These are phyloP conservation scores for Eurystomus gularis DNA, from an alignment of 2,113 vertebrate genomes.

Conservation along the genomic window DNA sequence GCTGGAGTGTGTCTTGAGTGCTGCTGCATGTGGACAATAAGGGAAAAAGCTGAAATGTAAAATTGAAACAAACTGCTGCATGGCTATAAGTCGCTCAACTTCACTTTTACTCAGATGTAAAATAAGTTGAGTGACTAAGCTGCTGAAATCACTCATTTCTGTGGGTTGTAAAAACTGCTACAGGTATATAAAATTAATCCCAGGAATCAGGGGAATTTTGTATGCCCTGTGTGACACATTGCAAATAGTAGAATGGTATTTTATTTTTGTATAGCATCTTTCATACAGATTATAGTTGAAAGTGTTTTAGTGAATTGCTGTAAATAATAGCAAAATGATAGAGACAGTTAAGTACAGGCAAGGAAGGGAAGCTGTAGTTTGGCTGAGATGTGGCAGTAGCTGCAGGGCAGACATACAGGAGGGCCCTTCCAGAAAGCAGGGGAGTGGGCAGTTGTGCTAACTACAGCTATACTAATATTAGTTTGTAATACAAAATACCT, in stretches of 20 bases:
- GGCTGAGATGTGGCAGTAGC: neutral
- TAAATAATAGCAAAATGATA: constrained; percentile 18
- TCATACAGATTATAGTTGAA: neutral
- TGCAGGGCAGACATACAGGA: neutral
- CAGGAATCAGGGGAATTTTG: neutral
- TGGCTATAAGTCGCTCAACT: constrained; percentile 22
- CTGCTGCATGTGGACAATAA: neutral
- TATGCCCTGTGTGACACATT: neutral
- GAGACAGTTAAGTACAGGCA: neutral
- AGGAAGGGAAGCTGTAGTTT: neutral
- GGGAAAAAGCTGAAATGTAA: constrained; percentile 27
- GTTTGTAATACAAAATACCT: neutral
- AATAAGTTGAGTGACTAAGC: constrained; percentile 29
- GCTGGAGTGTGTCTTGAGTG: constrained; percentile 14
- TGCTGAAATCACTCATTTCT: constrained; percentile 27
- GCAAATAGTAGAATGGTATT: neutral
- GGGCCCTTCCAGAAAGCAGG: neutral
- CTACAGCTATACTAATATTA: neutral
- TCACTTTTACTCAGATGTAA: constrained; percentile 18
- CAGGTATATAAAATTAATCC: constrained; percentile 45
- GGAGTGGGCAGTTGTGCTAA: neutral
- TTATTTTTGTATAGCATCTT: neutral
- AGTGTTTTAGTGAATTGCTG: neutral
- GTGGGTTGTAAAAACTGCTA: constrained; percentile 24
- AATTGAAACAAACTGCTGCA: constrained; percentile 30